Base-by-base conservation (phyloP, 2,113 vertebrate genomes). In the Corythornis vintsioides region DNA sequence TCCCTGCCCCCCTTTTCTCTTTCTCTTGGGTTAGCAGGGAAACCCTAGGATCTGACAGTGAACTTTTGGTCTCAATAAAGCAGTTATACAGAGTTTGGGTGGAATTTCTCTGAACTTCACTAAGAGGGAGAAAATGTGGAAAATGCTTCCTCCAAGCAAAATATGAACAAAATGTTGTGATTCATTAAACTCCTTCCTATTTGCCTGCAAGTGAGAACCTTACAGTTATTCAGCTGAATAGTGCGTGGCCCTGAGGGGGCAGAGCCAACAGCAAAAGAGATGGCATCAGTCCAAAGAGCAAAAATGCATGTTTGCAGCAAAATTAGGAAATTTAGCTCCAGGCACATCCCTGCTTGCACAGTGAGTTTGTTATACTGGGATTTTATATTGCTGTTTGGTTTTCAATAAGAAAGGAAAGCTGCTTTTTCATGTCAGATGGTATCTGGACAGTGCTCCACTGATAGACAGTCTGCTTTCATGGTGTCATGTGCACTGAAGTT, bases 301-400 rank as follows among this genome's bases (percentile, higher is more conserved):
- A 94, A 94, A 97, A 94, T 21, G 80, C 81, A 33, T 86, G 76
- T 96, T 96, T 97, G 97, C 89, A 93, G 91, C 94, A 97, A 97
- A 96, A 96, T 94, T 52, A 55, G 93, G 92, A 94, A 94, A 94
- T 88, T 88, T 91, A 92, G 89, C 96, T 95, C 9, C 35, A 96
- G 95, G 95, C 95, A 90, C 74, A 91, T 92, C 93, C 56, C 84
- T 73, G 0, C 79, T 77, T 61, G 59, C 74, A 96, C 90, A 94
- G 60, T 63, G 87, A 95, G 65, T 92, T 95, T 94, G 93, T 97
- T 97, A 93, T 84, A 76, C 42, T 13, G 11, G 77, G 76, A 80
- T 88, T 93, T 92, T 86, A 83, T 89, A 67, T 73, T 84, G 45
- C 81, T 93, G 78, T 93, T 97, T 83, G 74, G 76, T 96, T 96